phyloP scores from a whole-genome alignment of 2,888 invertebrate species.

The Vandiemenella viatica region DNA sequence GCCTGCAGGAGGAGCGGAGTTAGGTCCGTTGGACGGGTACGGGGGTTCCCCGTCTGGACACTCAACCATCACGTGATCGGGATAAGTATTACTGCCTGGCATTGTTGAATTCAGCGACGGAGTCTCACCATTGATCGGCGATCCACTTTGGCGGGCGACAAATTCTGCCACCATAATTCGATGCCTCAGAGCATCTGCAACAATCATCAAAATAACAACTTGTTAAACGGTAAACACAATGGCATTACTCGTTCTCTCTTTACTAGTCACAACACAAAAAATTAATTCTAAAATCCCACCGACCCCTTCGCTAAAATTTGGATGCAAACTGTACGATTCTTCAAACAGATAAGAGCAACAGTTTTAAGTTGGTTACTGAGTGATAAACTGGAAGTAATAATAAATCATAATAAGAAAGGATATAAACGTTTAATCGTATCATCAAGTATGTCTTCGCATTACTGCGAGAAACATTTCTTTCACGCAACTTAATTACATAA shows the following conservation, averaged over 20 bases:
- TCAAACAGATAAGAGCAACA: too few species aligned
- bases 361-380: too few species aligned
- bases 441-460: too few species aligned
- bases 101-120: slow-evolving; percentile 36
- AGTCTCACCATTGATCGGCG: slow-evolving; percentile 52
- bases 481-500: too few species aligned
- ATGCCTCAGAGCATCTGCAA: slow-evolving; percentile 32
- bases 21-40: slow-evolving; percentile 23
- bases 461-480: too few species aligned
- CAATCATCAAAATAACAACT: too few species aligned
- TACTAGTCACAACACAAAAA: not conserved
- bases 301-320: too few species aligned
- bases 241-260: not conserved
- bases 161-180: slow-evolving; percentile 80
- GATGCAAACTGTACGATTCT: too few species aligned
- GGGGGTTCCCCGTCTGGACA: slow-evolving; percentile 26
- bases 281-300: not conserved
- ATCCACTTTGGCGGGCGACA: slow-evolving; percentile 56
- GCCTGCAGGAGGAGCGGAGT: not conserved
- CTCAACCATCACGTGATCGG: not conserved
- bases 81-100: slow-evolving; percentile 13
- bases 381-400: too few species aligned
- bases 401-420: too few species aligned
- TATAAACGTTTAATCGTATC: too few species aligned
- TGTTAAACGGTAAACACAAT: not conserved